phyloP scores from a whole-genome alignment of 2,113 vertebrate species.

The Plectropomus leopardus region DNA sequence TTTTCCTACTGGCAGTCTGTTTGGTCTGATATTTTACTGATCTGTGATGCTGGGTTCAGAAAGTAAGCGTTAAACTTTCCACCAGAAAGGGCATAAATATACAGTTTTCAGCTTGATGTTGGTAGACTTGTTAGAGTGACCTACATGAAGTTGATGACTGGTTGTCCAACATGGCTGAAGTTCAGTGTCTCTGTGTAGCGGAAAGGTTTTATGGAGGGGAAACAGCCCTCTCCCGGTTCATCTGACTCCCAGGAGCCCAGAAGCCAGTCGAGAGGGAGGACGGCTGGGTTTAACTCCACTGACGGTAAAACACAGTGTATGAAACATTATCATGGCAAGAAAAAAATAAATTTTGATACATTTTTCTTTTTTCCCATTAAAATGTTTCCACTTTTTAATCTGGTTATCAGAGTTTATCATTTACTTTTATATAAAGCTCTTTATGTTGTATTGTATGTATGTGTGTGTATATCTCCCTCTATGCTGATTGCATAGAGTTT shows the following conservation, averaged over 20 bases:
- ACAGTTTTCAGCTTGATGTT: background rate
- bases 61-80: background rate
- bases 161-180: constrained; percentile 90
- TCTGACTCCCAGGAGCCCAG: constrained; percentile 95
- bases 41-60: background rate
- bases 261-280: constrained; percentile 93
- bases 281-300: constrained; percentile 86
- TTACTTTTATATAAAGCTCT: no score
- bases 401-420: no score
- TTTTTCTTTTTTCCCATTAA: no score
- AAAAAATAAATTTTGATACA: no score
- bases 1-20: background rate
- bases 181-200: constrained; percentile 90
- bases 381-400: no score
- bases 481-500: no score
- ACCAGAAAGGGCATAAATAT: background rate
- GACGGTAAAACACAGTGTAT: constrained; percentile 19
- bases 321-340: background rate
- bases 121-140: constrained; percentile 29
- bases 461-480: no score
- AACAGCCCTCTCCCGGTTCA: constrained; percentile 89
- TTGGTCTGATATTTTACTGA: background rate
- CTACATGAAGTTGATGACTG: constrained; percentile 90
- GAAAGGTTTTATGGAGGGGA: constrained; percentile 90
- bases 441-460: no score